Base-by-base conservation (phyloP, 2,113 vertebrate species). In the Narcine bancroftii region DNA sequence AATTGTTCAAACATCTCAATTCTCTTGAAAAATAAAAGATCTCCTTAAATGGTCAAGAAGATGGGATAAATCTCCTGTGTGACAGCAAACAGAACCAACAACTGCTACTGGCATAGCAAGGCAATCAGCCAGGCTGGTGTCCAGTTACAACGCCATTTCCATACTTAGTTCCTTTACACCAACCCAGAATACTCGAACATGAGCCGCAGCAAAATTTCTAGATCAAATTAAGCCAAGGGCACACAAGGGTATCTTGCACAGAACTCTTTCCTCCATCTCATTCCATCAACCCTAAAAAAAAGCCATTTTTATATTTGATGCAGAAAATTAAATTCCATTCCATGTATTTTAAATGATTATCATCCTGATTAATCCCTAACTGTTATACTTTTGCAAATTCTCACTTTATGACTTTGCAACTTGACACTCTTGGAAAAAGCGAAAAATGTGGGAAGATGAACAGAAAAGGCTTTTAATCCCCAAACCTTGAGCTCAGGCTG, bases 211-310 rank as follows among this genome's bases (percentile, higher is more conserved):
- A 92, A 93, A 93, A 93, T n/a, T 71, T 77, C 72, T 92, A 0
- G 95, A 95, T 95, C 96, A 93, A 96, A 97, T 96, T 96, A 96
- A 96, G 96, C 96, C 96, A 97, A 97, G 96, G 96, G 93, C 96
- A 95, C 95, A 93, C 96, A 97, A 97, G 96, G 96, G 95, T 96
- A 96, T 91, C 11, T 0, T 91, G 33, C 29, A 66, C 73, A 93
- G 73, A 10, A 9, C 85, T 33, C 53, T 89, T 17, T 63, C 36
- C 39, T 6, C 66, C 1, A 15, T 13, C 89, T 36, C 36, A 39
- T 15, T 63, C 36, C 39, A 3, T 33, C 47, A 29, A 39, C 63
- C 24, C 63, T 26, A 63, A n/a, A 47, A n/a, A 85, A 60, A 60
- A 87, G 19, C 17, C 13, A 83, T n/a, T 60, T 87, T 60, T 87